phyloP scores from a whole-genome alignment of 2,888 invertebrate genomes.

The Watsonalla cultraria region DNA sequence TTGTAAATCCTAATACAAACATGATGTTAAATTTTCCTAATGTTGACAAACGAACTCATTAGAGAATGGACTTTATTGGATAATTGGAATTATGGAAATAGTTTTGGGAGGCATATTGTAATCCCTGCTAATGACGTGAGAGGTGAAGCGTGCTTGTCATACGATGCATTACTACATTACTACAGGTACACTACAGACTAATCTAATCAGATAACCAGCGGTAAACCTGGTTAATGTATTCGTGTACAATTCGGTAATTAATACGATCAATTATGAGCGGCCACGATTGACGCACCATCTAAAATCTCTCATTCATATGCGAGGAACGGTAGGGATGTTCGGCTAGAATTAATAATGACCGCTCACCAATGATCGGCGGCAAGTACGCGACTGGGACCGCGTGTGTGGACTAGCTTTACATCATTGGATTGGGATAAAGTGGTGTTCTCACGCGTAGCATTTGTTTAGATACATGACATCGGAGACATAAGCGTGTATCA shows the following conservation, averaged over 20 bases:
- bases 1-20: too few species aligned
- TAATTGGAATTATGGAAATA: too few species aligned
- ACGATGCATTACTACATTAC: too few species aligned
- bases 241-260: slow-evolving; percentile 32
- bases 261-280: slow-evolving; percentile 48
- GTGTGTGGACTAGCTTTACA: not conserved
- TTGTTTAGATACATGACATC: too few species aligned
- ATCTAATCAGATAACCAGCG: not conserved
- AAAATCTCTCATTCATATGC: slow-evolving; percentile 60
- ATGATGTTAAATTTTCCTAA: too few species aligned
- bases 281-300: slow-evolving; percentile 44
- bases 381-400: not conserved
- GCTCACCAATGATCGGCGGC: not conserved
- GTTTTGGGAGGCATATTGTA: too few species aligned
- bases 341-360: slow-evolving; percentile 33
- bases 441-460: too few species aligned
- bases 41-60: too few species aligned
- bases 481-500: too few species aligned
- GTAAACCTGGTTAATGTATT: slow-evolving; percentile 1
- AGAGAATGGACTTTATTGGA: too few species aligned
- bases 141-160: too few species aligned
- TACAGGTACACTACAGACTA: not conserved
- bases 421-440: not conserved
- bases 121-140: too few species aligned
- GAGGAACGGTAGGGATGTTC: slow-evolving; percentile 25